Evolutionary conservation across 2,888 invertebrate genomes (phyloP), one percentile per base, ranked within the genome.

Genomic region (Netelia melanura): DNA sequence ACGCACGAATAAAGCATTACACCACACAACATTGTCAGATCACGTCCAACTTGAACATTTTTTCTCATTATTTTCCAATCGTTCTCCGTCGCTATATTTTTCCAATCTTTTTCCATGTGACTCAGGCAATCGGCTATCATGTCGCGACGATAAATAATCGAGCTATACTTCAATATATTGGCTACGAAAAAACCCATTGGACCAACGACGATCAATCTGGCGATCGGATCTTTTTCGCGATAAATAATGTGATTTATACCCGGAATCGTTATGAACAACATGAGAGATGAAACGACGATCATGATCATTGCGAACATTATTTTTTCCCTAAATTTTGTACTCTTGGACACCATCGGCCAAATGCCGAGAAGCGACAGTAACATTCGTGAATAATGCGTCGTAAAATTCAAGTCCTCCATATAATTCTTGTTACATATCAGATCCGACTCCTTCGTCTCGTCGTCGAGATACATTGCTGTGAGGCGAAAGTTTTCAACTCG

Each of bases 1-100:
- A 88, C 76, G 10, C 89, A 89, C 1, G 82, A 3, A 23, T 89
- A 87, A 87, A 90, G 89, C 68, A 88, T 87, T 1, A 87, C 8
- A 3, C 84, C 87, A 56, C 87, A 86, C 0, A 81, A 2, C 8
- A 38, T 30, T 0, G 86, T 86, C 6, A 90, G 58, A 6, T 74
- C 43, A 8, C 86, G 75, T 6, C 88, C 88, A 5, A 86, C 8
- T 6, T 80, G 86, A 0, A 88, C 85, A 61, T 80, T 83, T 44
- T 76, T 82, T 67, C 85, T 38, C 89, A 89, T 89, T 17, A 86
- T 25, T 0, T 84, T 25, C 1, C 87, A 86, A 78, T 89, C 86
- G 8, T 30, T 17, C 0, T 71, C 52, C 0, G 14, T 25, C 6
- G 30, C 21, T 0, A 86, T 86, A 0, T 14, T 72, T 8, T 54